phyloP scores from a whole-genome alignment of 2,797 vertebrate species.

The Tolypeutes matacus region DNA sequence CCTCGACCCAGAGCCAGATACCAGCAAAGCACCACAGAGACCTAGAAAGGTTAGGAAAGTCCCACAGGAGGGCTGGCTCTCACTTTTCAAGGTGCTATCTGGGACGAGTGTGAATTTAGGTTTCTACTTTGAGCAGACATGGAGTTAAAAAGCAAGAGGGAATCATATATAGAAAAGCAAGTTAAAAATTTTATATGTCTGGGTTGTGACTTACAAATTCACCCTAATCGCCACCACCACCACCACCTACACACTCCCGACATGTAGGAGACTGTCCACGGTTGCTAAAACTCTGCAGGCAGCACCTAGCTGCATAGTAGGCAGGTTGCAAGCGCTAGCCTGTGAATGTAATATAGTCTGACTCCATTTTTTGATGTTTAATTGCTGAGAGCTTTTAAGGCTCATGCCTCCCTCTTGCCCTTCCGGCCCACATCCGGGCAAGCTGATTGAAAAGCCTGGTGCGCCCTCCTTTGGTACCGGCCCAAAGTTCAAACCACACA shows the following conservation, averaged over 20 bases:
- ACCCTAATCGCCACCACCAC: too few relatives aligned
- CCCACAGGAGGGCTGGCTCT: rapidly evolving
- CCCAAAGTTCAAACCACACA: background rate
- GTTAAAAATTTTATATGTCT: background rate
- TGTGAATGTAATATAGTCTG: too few relatives aligned
- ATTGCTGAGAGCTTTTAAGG: background rate
- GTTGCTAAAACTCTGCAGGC: too few relatives aligned
- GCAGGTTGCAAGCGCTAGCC: background rate
- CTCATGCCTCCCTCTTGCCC: background rate
- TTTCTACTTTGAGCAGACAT: background rate
- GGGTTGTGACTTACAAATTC: background rate
- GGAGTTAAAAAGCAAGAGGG: background rate
- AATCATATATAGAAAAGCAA: background rate
- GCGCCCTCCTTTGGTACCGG: background rate
- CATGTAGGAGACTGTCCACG: background rate
- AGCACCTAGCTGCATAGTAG: background rate
- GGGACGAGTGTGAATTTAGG: background rate
- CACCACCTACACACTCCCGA: rapidly evolving
- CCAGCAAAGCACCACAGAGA: rapidly evolving
- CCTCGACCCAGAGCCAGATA: background rate
- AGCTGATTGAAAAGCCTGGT: background rate
- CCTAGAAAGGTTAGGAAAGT: too few relatives aligned
- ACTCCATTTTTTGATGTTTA: background rate
- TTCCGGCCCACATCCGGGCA: background rate
- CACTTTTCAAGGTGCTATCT: background rate